phyloP scores from a whole-genome alignment of 2,797 vertebrate genomes.

The Dicrostonyx torquatus region DNA sequence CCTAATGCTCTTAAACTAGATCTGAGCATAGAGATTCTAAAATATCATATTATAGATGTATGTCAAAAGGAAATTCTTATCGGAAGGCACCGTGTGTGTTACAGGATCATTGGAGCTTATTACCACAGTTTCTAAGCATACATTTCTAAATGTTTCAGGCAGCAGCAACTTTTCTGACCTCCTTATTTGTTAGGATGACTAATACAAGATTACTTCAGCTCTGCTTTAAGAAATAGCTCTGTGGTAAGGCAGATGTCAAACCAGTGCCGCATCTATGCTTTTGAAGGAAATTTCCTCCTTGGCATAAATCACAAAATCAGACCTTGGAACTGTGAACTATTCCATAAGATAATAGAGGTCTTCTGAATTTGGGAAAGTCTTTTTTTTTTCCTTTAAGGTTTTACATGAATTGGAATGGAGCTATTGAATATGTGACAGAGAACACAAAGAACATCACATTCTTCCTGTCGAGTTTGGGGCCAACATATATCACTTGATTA shows the following conservation, averaged over 20 bases:
- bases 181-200: conserved; percentile 24
- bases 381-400: neutral
- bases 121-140: conserved; percentile 4
- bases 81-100: neutral
- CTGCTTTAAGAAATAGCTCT: neutral
- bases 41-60: conserved; percentile 63
- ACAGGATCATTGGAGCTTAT: neutral
- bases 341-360: conserved; percentile 34
- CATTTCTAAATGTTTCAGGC: conserved; percentile 48
- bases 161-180: conserved; percentile 40
- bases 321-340: neutral
- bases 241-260: neutral
- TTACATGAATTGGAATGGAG: neutral
- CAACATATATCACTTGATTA: neutral
- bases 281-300: conserved; percentile 40
- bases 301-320: conserved; percentile 26
- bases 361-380: neutral
- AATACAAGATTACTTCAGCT: neutral
- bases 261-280: neutral
- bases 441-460: neutral
- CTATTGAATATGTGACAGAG: neutral
- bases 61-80: conserved; percentile 61
- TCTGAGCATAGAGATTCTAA: conserved; percentile 60
- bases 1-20: conserved; percentile 69
- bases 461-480: neutral